These are phyloP conservation scores for Sinella curviseta DNA, from an alignment of 1,140 invertebrate species.

Conservation along the genomic window DNA sequence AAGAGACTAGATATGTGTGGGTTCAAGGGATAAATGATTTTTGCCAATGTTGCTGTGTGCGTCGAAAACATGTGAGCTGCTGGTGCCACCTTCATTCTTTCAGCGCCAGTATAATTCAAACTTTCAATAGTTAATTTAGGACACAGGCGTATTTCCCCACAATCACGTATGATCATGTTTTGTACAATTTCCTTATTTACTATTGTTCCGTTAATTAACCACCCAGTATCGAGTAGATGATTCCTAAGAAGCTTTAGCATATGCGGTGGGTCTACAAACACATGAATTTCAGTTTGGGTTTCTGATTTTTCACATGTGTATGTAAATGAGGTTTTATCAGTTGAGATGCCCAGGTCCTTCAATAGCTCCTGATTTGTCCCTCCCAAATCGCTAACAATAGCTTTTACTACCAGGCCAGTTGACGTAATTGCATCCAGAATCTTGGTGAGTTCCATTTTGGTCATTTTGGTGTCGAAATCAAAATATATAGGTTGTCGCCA, in stretches of 20 bases:
- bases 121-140: slow-evolving; percentile 3
- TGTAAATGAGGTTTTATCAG: background rate
- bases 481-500: too few relatives aligned
- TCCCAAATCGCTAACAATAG: background rate
- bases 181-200: background rate
- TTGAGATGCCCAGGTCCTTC: background rate
- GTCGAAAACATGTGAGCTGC: background rate
- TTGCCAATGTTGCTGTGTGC: background rate
- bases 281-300: slow-evolving; percentile 37
- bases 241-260: slow-evolving; percentile 46
- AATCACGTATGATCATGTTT: background rate
- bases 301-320: too few relatives aligned
- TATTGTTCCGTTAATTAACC: background rate
- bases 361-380: background rate
- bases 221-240: slow-evolving; percentile 45
- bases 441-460: too few relatives aligned
- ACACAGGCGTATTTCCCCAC: background rate
- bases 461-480: too few relatives aligned
- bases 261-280: slow-evolving; percentile 46
- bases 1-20: background rate
- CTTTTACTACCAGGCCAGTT: background rate
- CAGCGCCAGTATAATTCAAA: background rate
- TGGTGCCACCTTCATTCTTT: background rate
- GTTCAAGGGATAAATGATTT: background rate
- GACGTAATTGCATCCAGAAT: too few relatives aligned